Base-by-base conservation (phyloP, 1,140 invertebrate genomes). In the Heliothis subflexa region DNA sequence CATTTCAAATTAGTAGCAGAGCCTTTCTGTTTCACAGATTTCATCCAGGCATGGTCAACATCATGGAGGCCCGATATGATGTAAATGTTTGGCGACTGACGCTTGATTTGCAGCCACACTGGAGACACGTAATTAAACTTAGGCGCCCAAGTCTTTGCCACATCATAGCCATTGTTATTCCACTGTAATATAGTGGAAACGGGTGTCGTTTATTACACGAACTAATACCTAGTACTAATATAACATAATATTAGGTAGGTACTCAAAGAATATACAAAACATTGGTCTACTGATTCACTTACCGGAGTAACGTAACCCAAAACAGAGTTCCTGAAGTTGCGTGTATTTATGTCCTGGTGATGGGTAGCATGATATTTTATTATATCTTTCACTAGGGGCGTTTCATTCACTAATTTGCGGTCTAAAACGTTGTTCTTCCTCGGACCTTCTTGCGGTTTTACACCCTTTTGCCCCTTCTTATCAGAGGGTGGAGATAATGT, bases 91-190 rank as follows among this genome's bases (percentile, higher is more conserved):
- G 91, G 95, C 83, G 91, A 95, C 78, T 95, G 96, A 54, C 96
- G 89, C 85, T 96, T 96, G 18, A 99, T 91, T 95, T 99, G 98
- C 9, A 99, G 95, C 99, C 99, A 99, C 0, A 99, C 98, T 3
- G 99, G 99, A 13, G 98, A 99, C 3, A 99, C 96, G 83, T 97
- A 97, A 66, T 97, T 97, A 85, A 99, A 98, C 93, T 99, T 99
- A 47, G 96, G 96, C 52, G 96, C 97, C 95, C 99, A 99, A 62
- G 95, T 96, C 95, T 99, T 99, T 0, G 98, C 97, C 52, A 99
- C 96, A 95, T 99, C 97, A 95, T 99, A 99, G 0, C 99, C 99
- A 95, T 98, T 97, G 78, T 95, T 97, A 91, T 99, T 99, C 99
- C 99, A 99, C 98, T 99, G 86, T 84, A 96, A 96, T 40, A 16